These are phyloP conservation scores for Ondatra zibethicus DNA, from an alignment of 2,113 vertebrate genomes.

Conservation along the genomic window DNA sequence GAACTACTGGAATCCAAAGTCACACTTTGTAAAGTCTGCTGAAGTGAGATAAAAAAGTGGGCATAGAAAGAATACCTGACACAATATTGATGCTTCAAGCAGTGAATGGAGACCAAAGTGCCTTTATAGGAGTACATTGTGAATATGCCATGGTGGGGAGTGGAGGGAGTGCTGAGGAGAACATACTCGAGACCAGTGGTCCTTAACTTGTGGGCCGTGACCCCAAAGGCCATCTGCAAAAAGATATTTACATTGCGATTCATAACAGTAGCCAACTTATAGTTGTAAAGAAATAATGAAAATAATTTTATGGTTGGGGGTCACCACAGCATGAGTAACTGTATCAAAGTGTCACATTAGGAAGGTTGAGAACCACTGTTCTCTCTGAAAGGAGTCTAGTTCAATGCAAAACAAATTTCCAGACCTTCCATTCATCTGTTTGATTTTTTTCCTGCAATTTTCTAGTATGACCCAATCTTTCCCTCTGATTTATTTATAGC, in stretches of 20 bases:
- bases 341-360: neutral
- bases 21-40: neutral
- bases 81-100: neutral
- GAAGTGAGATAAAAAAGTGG: neutral
- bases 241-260: neutral
- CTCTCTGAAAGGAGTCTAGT: neutral
- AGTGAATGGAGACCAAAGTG: neutral
- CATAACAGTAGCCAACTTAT: neutral
- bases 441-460: constrained; percentile 29
- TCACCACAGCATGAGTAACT: neutral
- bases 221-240: neutral
- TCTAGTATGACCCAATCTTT: constrained; percentile 9
- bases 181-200: neutral
- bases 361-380: neutral
- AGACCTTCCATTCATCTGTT: constrained; percentile 8
- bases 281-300: neutral
- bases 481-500: neutral
- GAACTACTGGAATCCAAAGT: neutral
- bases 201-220: too few species aligned
- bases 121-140: neutral
- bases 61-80: neutral
- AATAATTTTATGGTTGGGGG: neutral
- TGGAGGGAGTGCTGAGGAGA: neutral
- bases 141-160: neutral
- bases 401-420: neutral